Base-by-base conservation (phyloP, 2,888 invertebrate species). In the Blastobasis adustella region DNA sequence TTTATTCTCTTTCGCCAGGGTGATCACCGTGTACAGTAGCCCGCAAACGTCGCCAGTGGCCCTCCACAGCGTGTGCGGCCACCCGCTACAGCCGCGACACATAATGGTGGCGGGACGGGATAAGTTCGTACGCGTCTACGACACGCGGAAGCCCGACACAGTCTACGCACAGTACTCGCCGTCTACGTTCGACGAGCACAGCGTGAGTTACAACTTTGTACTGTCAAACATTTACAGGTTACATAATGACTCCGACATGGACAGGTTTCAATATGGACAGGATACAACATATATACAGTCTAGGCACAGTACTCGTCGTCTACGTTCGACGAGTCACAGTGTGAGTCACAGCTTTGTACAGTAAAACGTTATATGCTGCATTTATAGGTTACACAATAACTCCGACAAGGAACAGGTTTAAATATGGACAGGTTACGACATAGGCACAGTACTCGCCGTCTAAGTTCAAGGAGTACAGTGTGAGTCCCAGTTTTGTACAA, bases 101-200 rank as follows among this genome's bases (percentile, higher is more conserved):
- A 94, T 97, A 76, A 93, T 95, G 64, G 92, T 98, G 10, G 92
- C 95, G 49, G 98, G 98, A 1, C 89, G 94, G 47, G 96, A 96
- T 82, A 91, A 92, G 63, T 92, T 87, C 70, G 92, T 98, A 46
- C 90, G 95, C 53, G 89, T 95, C 45, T 96, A 93, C 71, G 96
- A 96, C 76, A 89, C 91, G 51, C 90, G 94, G 65, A 91, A 90
- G 72, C 69, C 87, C 39, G 55, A 57, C 37, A 66, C 73, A 36
- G 89, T 92, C 0, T 54, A 93, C 7, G 90, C 91, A 47, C 80
- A 90, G 63, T 93, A 92, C 82, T 92, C 92, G 62, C 95, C 95
- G 0, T 56, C 60, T 7, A 43, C 62, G 47, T 76, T 80, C 54
- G 54, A 61, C 1, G 72, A 73, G 10, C 55, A 53, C 1, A 10